These are phyloP conservation scores for Nemoura dubitans DNA, from an alignment of 2,888 invertebrate species.

Conservation along the genomic window DNA sequence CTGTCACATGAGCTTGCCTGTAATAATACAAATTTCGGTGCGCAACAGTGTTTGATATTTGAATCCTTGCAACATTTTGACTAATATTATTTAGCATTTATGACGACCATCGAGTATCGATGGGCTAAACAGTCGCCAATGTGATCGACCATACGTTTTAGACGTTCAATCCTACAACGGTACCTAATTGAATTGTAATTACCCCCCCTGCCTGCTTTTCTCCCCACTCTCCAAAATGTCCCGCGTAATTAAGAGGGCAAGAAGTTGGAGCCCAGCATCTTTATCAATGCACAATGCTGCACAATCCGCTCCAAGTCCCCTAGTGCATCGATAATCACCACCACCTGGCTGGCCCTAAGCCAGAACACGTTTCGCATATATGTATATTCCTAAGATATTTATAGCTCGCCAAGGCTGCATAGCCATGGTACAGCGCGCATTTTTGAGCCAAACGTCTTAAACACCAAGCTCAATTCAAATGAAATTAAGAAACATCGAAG, in stretches of 20 bases:
- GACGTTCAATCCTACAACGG: neutral
- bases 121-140: neutral
- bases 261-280: neutral
- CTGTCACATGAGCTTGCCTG: neutral
- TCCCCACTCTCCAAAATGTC: neutral
- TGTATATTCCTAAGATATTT: conserved; percentile 26
- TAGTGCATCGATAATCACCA: conserved; percentile 41
- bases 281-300: conserved; percentile 7
- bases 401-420: conserved; percentile 33
- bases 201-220: conserved; percentile 3
- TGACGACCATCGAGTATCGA: neutral
- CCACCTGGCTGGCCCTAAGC: conserved; percentile 42
- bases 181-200: conserved; percentile 39
- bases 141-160: neutral
- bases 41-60: neutral
- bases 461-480: conserved; percentile 23
- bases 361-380: conserved; percentile 44
- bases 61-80: neutral
- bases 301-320: neutral
- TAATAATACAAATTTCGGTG: neutral
- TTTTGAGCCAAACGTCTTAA: neutral
- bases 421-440: conserved; percentile 1
- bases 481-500: conserved; percentile 42
- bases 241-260: neutral
- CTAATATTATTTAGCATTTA: neutral